Percentiles rank a stretch among this genome's conserved stretches.
Evolutionary conservation across 2,797 vertebrate species (phyloP).

Genomic region (Trichosurus vulpecula): DNA sequence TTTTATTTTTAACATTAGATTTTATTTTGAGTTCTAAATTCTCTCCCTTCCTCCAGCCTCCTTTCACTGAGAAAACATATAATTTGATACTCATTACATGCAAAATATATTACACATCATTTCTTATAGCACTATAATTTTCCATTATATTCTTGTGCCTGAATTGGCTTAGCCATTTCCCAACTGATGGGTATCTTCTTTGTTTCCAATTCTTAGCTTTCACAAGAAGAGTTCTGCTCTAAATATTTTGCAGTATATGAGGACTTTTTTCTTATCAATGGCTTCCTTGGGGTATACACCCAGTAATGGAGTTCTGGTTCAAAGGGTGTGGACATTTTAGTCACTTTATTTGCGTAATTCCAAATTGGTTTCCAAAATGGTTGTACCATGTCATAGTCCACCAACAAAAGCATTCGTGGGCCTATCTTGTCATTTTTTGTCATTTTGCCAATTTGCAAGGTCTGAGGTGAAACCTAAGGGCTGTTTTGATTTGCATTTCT

Average conservation of each 20-base stretch:
- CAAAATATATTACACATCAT: too few relatives aligned
- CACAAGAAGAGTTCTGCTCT: background rate
- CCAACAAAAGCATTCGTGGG: background rate
- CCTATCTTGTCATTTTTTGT: background rate
- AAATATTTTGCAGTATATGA: background rate
- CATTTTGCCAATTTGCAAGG: background rate
- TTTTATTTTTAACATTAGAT: too few relatives aligned
- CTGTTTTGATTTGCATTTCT: background rate
- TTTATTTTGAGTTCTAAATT: too few relatives aligned
- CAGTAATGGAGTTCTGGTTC: background rate
- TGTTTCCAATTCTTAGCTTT: background rate
- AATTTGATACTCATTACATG: too few relatives aligned
- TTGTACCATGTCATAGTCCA: background rate
- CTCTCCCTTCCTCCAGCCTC: too few relatives aligned
- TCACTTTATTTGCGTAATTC: background rate
- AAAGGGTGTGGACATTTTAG: background rate
- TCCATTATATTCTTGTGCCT: background rate
- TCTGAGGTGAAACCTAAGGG: background rate
- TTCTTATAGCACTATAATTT: too few relatives aligned
- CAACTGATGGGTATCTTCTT: background rate
- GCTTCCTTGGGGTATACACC: background rate
- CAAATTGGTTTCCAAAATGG: background rate
- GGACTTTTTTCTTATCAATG: background rate
- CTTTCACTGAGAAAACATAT: too few relatives aligned
- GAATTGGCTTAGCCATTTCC: background rate